Base-by-base conservation (phyloP, 2,888 invertebrate genomes). In the Xylocampa areola region DNA sequence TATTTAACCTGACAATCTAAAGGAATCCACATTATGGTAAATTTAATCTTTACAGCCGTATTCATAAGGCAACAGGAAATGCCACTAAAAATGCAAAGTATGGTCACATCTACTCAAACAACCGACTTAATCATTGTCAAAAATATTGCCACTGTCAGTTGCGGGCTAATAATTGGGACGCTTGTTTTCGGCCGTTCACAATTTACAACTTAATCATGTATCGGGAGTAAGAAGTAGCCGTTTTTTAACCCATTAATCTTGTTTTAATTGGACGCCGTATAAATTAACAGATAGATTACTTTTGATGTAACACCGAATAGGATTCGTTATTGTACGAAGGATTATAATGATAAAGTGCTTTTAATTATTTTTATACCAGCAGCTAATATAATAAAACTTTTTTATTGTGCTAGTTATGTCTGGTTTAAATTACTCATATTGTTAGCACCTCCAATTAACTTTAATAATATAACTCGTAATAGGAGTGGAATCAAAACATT, bases 191-290 rank as follows among this genome's bases (percentile, higher is more conserved):
- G 43, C 45, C 32, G 32, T n/a, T 47, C 53, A 54, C 58, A 69
- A 76, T 75, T 79, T 73, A 76, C 62, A 78, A 70, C 70, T 70
- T 64, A 64, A 77, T 77, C 60, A 68, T 45, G 48, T 60, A 58
- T 65, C 37, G 50, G 41, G 30, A 49, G 48, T 39, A 35, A 61
- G 73, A 58, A 73, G 68, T 75, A 70, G 68, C 66, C 43, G 47
- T 41, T 66, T 64, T 62, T 60, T 65, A 53, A 57, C 49, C 10
- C 44, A 69, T 74, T 67, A 53, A 73, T 72, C 54, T 69, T 61
- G 23, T 36, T 62, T 72, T 75, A 76, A 75, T 75, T 75, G 76
- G 76, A 59, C 36, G 39, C 25, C 40, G 36, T 60, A 73, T 49
- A 63, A 72, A 64, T 62, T 67, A 64, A 64, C 43, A 17, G 52